phyloP scores from a whole-genome alignment of 37 sponge, comb jelly and placozoan species.

The Tethya wilhelma region DNA sequence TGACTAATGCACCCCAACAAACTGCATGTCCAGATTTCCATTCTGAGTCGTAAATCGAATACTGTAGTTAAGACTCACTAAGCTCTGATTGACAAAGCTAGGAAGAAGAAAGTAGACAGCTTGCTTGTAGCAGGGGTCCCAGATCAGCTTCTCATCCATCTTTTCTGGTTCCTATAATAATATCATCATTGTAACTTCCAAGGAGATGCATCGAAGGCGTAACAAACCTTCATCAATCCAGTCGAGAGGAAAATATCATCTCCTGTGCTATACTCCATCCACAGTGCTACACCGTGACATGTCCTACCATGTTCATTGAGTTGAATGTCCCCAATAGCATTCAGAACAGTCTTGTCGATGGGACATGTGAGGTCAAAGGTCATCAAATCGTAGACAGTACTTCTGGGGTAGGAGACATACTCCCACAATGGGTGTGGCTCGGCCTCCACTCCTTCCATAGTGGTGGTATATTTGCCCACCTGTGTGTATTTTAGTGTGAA shows the following conservation, averaged over 20 bases:
- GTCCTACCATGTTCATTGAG: neutral
- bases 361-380: slow-evolving; percentile 66
- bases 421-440: slow-evolving; percentile 87
- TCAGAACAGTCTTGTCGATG: slow-evolving; percentile 17
- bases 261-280: slow-evolving; percentile 77
- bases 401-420: slow-evolving; percentile 68
- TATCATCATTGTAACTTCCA: neutral
- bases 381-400: slow-evolving; percentile 46
- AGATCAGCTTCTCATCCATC: slow-evolving; percentile 12
- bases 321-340: slow-evolving; percentile 6
- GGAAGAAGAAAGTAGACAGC: slow-evolving; percentile 64
- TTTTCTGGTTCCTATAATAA: neutral
- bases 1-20: slow-evolving; percentile 33
- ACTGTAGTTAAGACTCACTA: slow-evolving; percentile 17
- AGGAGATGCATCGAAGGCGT: neutral
- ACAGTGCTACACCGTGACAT: slow-evolving; percentile 80
- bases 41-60: slow-evolving; percentile 5
- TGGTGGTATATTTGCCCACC: slow-evolving; percentile 45
- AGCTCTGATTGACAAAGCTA: slow-evolving; percentile 4
- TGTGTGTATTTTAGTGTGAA: neutral
- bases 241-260: neutral
- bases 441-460: slow-evolving; percentile 41
- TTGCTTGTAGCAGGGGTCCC: slow-evolving; percentile 61
- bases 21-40: slow-evolving; percentile 8
- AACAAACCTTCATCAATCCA: neutral